A percentile compares a stretch with the other conserved stretches of the same genome.
Conservation (phyloP, 2,797 vertebrate genomes). For the Avahi laniger region DNA sequence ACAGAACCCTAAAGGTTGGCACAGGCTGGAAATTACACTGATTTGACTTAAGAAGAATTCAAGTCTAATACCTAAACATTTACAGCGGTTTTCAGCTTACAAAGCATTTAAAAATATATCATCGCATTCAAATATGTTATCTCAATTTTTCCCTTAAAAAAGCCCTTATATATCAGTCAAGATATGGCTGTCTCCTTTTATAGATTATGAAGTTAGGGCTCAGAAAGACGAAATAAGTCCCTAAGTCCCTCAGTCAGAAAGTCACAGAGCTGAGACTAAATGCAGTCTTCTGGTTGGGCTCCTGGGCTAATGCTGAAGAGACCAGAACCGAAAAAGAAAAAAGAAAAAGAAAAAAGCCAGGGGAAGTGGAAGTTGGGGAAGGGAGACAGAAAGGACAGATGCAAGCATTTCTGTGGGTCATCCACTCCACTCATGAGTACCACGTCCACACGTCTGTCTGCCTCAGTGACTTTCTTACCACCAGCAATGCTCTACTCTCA, state of each 20-base stretch:
- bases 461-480: background rate
- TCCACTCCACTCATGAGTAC: no score
- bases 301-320: background rate
- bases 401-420: background rate
- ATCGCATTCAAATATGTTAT: background rate
- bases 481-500: background rate
- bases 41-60: background rate
- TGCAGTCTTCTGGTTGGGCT: background rate
- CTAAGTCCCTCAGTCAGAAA: background rate
- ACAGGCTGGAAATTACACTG: background rate
- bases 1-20: background rate
- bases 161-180: background rate
- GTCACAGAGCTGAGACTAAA: background rate
- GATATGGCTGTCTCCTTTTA: background rate
- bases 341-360: background rate
- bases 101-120: background rate
- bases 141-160: background rate
- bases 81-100: background rate
- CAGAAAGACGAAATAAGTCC: background rate
- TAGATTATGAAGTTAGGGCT: background rate
- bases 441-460: background rate
- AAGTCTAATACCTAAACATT: background rate
- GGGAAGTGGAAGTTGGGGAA: background rate
- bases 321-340: background rate
- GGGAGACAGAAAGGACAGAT: background rate